Percentiles rank a stretch among this genome's conserved stretches.
These are phyloP conservation scores for Solenodon paradoxus DNA, from an alignment of 2,113 vertebrate species.

Conservation along the genomic window DNA sequence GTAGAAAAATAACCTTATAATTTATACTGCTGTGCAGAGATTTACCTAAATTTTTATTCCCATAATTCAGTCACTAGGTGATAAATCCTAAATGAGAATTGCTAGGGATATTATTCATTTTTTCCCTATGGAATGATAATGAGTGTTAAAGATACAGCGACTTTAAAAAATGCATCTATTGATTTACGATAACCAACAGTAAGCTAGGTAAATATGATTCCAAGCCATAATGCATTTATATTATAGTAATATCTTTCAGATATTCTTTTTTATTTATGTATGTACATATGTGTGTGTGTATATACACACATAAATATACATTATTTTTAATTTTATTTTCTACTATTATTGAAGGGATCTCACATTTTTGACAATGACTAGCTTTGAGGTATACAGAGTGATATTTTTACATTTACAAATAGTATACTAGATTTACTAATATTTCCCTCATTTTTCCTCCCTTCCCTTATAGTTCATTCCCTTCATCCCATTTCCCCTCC, in stretches of 20 bases:
- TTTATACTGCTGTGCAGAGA: conserved; percentile 13
- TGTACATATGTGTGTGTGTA: neutral
- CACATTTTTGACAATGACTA: too few relatives aligned
- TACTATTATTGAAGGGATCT: too few relatives aligned
- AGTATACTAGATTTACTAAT: too few relatives aligned
- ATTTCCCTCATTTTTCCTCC: too few relatives aligned
- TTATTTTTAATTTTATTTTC: too few relatives aligned
- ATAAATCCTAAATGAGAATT: conserved; percentile 10
- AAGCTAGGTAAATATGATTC: conserved; percentile 24
- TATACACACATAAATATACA: too few relatives aligned
- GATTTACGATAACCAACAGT: conserved; percentile 28
- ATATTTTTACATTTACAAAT: too few relatives aligned
- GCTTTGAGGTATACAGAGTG: too few relatives aligned
- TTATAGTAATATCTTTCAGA: conserved; percentile 11
- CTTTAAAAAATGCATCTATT: conserved; percentile 27
- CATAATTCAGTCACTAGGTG: conserved; percentile 32
- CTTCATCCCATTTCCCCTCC: too few relatives aligned
- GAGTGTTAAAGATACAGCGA: conserved; percentile 49
- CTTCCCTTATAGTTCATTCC: too few relatives aligned
- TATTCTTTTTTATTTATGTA: conserved; percentile 10
- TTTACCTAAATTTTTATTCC: conserved; percentile 34
- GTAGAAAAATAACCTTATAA: conserved; percentile 20
- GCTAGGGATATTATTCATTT: conserved; percentile 38
- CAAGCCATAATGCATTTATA: conserved; percentile 2
- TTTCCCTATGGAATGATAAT: conserved; percentile 12